Conservation (phyloP, 2,797 vertebrate genomes). For the Lophius americanus region DNA sequence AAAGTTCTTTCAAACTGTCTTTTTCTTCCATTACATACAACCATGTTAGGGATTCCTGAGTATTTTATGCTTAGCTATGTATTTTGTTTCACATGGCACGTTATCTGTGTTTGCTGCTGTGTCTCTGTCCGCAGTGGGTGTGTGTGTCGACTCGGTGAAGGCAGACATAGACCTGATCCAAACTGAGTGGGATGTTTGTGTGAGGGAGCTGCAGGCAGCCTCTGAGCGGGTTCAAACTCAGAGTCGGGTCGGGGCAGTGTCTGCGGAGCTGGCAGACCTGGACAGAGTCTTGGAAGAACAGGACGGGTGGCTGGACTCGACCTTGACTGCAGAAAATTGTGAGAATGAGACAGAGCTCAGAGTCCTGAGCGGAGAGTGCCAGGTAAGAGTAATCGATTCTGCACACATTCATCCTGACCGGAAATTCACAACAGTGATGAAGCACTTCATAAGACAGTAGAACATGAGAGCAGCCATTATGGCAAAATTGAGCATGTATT, state of each 20-base stretch:
- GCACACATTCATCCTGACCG: background rate
- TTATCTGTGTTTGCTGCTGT: constrained; percentile 1
- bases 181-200: constrained; percentile 82
- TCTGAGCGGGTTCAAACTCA: constrained; percentile 80
- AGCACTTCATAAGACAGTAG: background rate
- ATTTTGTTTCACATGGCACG: background rate
- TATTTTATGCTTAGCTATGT: background rate
- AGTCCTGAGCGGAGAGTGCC: constrained; percentile 78
- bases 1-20: too few species aligned
- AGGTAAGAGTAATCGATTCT: constrained; percentile 75
- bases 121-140: constrained; percentile 61
- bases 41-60: too few species aligned
- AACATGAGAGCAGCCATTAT: background rate
- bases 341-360: constrained; percentile 64
- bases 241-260: constrained; percentile 79
- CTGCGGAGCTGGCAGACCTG: constrained; percentile 81
- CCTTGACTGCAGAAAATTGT: constrained; percentile 22
- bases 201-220: constrained; percentile 81
- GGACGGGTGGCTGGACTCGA: constrained; percentile 82
- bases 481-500: background rate
- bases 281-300: constrained; percentile 80
- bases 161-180: constrained; percentile 79
- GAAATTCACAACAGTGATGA: background rate
- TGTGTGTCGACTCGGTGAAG: constrained; percentile 53
- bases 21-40: too few species aligned